Base-by-base conservation (phyloP, 2,113 vertebrate genomes). In the Chascanopsetta lugubris region DNA sequence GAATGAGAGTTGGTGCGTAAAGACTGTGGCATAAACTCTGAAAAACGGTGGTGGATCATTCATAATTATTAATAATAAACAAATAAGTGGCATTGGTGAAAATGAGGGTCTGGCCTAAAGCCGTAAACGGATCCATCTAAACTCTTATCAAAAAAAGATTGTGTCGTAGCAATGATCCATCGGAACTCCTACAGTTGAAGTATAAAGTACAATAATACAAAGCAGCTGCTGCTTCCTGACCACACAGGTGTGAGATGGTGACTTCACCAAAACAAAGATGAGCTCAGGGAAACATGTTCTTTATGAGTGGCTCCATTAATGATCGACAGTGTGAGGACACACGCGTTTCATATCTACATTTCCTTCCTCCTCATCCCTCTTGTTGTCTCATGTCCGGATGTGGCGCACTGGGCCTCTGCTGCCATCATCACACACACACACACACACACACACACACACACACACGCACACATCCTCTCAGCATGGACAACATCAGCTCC, bases 151-250 rank as follows among this genome's bases (percentile, higher is more conserved):
- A 13, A 34, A 11, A 34, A n/a, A n/a, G n/a, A n/a, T n/a, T n/a
- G 13, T n/a, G 2, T 17, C 8, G 32, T 53, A 18, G 5, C 3
- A 26, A 11, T n/a, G 15, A 10, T n/a, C n/a, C n/a, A n/a, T n/a
- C n/a, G n/a, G n/a, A n/a, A n/a, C n/a, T n/a, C n/a, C n/a, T n/a
- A n/a, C n/a, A n/a, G n/a, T n/a, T n/a, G n/a, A n/a, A n/a, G n/a
- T n/a, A n/a, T n/a, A n/a, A n/a, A n/a, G n/a, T n/a, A n/a, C n/a
- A n/a, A n/a, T n/a, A n/a, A n/a, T n/a, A n/a, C n/a, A 18, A 7
- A 13, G 4, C 4, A 12, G 21, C 10, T 7, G 1, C 26, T 20
- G 61, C 54, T 68, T 74, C 79, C 58, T 74, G 48, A 8, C 42
- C 71, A 63, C 75, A 73, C 29, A 30, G 29, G 29, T 30, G 29